phyloP scores from a whole-genome alignment of 2,797 vertebrate genomes.

The Margarornis squamiger region DNA sequence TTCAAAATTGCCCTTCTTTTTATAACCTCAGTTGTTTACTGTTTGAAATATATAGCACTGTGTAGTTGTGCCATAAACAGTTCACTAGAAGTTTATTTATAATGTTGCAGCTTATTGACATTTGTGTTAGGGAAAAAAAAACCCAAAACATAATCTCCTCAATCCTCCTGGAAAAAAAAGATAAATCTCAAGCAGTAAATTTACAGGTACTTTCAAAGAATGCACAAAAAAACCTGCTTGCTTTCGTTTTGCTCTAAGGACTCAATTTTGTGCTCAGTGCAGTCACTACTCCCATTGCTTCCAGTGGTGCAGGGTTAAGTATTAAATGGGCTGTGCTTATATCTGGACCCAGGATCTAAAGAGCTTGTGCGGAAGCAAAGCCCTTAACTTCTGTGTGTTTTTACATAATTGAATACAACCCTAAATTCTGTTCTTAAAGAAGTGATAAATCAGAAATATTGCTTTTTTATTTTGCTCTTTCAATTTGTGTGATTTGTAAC shows the following conservation, averaged over 20 bases:
- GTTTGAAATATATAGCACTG: not conserved
- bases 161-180: not conserved
- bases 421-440: not conserved
- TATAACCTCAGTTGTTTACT: not conserved
- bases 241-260: not conserved
- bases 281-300: not conserved
- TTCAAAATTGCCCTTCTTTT: not conserved
- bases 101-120: not conserved
- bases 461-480: not conserved
- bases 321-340: not conserved
- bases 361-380: not conserved
- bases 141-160: not conserved
- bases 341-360: not conserved
- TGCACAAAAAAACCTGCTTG: not conserved
- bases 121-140: not conserved
- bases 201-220: not conserved
- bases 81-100: not conserved
- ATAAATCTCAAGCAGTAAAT: not conserved
- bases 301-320: not conserved
- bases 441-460: not conserved
- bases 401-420: not conserved
- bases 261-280: not conserved
- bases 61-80: not conserved
- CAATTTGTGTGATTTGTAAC: not conserved
- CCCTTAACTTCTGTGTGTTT: not conserved